Conservation (phyloP, 2,797 vertebrate genomes). For the Pithecia hirsuta region DNA sequence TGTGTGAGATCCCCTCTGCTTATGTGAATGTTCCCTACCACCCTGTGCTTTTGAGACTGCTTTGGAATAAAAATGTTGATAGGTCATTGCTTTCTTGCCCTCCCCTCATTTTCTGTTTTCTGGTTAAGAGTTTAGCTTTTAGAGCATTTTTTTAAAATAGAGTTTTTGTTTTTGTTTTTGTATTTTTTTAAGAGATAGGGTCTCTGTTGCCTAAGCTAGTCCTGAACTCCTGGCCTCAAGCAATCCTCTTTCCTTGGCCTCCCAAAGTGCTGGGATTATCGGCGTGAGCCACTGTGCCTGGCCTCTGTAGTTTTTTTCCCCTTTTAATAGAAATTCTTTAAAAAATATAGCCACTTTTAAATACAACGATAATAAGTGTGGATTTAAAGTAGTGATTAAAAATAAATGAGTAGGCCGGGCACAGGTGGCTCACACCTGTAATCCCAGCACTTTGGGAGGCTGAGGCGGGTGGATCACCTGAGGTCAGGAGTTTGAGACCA, state of each 20-base stretch:
- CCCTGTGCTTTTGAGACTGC: fast-evolving
- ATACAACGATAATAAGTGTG: background rate
- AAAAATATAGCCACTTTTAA: background rate
- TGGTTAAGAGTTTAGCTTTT: background rate
- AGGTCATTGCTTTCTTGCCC: background rate
- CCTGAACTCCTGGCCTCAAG: background rate
- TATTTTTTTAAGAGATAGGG: background rate
- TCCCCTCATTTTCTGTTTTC: background rate
- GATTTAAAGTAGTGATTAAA: background rate
- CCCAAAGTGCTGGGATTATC: background rate
- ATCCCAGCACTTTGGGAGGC: background rate
- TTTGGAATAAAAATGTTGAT: background rate
- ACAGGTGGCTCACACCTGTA: background rate
- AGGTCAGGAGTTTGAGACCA: background rate
- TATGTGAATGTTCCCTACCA: fast-evolving
- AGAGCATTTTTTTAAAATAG: background rate
- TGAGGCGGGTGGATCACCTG: background rate
- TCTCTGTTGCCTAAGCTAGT: background rate
- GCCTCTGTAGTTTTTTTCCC: background rate
- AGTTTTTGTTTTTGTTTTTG: background rate
- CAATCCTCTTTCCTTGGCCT: background rate
- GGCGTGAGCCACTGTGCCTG: background rate
- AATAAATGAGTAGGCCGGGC: background rate
- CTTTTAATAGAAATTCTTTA: background rate
- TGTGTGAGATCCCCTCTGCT: background rate